Evolutionary conservation across 37 sponge, comb jelly and placozoan genomes (phyloP), one percentile per base, ranked within the genome.

Genomic region (Haliclona indistincta): DNA sequence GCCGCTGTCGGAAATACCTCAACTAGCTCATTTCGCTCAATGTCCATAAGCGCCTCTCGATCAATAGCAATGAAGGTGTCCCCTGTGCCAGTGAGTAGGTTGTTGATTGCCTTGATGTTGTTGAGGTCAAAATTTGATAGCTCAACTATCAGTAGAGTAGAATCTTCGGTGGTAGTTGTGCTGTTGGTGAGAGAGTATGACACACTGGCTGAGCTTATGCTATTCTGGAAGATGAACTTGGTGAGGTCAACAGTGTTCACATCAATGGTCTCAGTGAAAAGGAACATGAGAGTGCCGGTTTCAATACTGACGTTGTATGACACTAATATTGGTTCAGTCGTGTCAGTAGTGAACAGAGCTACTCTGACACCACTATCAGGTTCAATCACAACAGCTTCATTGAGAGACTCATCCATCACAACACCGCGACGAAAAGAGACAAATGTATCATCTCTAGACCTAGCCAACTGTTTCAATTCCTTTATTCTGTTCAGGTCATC

Each of bases 181-280:
- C 85, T 84, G 61, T 76, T 45, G 3, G 71, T 88, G 11, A 95
- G 77, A 1, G 70, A 39, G 54, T 91, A 81, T 28, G 76, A 71
- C 5, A 55, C 63, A 0, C 53, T 78, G 22, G 89, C 74, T 43
- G 71, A 76, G 22, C 68, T 72, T 13, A 65, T 67, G 39, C 77
- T 64, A 64, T 91, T 95, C 69, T 91, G 96, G 51, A 95, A 86
- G 8, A 54, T 63, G 68, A 85, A 81, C 64, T 79, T 62, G 5
- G 83, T 85, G n/a, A 88, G 75, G 54, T 91, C 87, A 23, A 95
- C 83, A 51, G 93, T 88, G 7, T 71, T 64, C 10, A 80, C 76
- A 82, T 88, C 86, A 63, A 95, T 85, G 34, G 96, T 91, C 52
- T 95, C 94, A 45, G 85, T 65, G 70, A 95, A 95, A 2, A 81